phyloP scores from a whole-genome alignment of 2,888 invertebrate genomes.

The Hemaris fuciformis region DNA sequence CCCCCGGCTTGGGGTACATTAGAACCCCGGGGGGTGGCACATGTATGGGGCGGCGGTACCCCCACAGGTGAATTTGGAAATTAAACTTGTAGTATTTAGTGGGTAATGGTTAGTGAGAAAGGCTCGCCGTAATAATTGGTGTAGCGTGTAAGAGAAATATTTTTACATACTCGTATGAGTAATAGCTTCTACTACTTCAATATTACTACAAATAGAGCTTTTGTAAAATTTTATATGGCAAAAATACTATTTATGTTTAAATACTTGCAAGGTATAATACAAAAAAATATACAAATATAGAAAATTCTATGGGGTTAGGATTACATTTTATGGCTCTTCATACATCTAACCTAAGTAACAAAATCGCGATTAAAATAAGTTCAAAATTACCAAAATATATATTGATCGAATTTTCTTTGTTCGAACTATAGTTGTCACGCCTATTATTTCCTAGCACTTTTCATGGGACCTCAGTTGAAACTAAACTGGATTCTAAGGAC shows the following conservation, averaged over 20 bases:
- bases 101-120: conserved; percentile 26
- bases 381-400: too few relatives aligned
- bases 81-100: conserved; percentile 60
- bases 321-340: too few relatives aligned
- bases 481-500: too few relatives aligned
- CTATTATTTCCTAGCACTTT: too few relatives aligned
- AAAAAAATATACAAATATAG: too few relatives aligned
- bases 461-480: too few relatives aligned
- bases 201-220: not conserved
- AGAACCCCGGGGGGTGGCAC: conserved; percentile 58
- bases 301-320: too few relatives aligned
- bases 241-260: not conserved
- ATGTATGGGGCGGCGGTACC: conserved; percentile 69
- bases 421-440: too few relatives aligned
- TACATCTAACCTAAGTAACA: too few relatives aligned
- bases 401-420: too few relatives aligned
- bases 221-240: not conserved
- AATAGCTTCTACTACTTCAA: not conserved
- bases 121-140: conserved; percentile 31
- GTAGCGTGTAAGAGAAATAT: conserved; percentile 22
- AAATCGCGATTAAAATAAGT: too few relatives aligned
- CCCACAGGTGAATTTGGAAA: conserved; percentile 80
- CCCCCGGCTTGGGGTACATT: conserved; percentile 61
- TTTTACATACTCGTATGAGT: not conserved
- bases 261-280: too few relatives aligned